Evolutionary conservation across 2,888 invertebrate genomes (phyloP).

Genomic region (Argyresthia albistria): DNA sequence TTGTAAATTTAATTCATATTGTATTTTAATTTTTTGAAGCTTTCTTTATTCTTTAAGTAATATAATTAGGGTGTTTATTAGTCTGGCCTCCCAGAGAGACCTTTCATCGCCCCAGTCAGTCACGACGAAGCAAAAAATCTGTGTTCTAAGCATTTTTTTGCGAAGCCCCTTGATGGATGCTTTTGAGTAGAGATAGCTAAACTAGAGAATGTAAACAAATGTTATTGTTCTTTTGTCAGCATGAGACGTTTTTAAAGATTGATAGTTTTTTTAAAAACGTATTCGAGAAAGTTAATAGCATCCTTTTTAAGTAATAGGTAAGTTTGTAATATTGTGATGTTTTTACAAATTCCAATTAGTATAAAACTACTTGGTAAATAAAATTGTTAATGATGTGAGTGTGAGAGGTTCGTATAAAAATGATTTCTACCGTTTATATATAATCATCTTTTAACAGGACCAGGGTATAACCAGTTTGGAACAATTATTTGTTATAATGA

Average conservation of each 20-base stretch:
- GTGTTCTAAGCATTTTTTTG: slow-evolving; percentile 5
- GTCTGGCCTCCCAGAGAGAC: slow-evolving; percentile 33
- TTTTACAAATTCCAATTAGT: too few species aligned
- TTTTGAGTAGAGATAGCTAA: neutral
- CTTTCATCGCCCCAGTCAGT: slow-evolving; percentile 24
- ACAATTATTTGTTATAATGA: slow-evolving; percentile 1
- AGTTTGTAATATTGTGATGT: too few species aligned
- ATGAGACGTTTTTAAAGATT: too few species aligned
- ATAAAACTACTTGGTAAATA: too few species aligned
- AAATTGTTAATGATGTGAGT: too few species aligned
- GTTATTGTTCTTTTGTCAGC: neutral
- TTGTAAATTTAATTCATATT: neutral
- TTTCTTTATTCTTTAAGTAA: neutral
- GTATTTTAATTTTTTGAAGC: slow-evolving; percentile 12
- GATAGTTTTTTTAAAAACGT: too few species aligned
- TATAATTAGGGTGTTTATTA: slow-evolving; percentile 31
- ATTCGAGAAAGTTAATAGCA: too few species aligned
- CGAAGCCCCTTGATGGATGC: neutral
- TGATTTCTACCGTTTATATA: too few species aligned
- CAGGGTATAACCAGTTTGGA: slow-evolving; percentile 1
- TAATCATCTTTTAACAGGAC: too few species aligned
- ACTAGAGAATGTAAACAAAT: neutral
- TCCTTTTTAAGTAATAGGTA: too few species aligned
- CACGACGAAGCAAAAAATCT: slow-evolving; percentile 30
- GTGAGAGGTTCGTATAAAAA: too few species aligned